phyloP scores from a whole-genome alignment of 2,888 invertebrate genomes.

The Muschampia plurimacula region DNA sequence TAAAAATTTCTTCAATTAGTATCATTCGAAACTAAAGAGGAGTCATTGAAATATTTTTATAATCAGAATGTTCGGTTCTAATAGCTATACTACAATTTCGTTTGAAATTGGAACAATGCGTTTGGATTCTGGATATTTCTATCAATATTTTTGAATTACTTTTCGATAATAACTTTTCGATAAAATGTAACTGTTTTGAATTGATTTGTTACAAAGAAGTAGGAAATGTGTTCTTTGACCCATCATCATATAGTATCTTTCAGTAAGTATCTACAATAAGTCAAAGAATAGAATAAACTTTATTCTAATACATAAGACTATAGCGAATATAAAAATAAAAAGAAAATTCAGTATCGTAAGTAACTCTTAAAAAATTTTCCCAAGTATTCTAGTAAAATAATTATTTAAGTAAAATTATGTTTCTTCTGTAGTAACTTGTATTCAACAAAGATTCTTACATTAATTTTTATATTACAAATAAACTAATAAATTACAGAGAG shows the following conservation, averaged over 20 bases:
- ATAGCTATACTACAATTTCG: constrained; percentile 7
- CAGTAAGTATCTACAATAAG: too few relatives aligned
- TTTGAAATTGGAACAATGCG: constrained; percentile 42
- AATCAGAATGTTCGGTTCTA: constrained; percentile 50
- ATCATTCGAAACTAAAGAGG: constrained; percentile 70
- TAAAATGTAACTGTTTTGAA: not conserved
- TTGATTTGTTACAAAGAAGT: not conserved
- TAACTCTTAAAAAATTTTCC: too few relatives aligned
- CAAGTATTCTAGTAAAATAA: too few relatives aligned
- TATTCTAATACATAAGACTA: too few relatives aligned
- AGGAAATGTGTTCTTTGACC: not conserved
- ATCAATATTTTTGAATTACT: not conserved
- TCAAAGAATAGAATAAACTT: too few relatives aligned
- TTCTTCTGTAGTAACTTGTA: too few relatives aligned
- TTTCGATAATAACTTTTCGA: not conserved
- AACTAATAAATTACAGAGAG: not conserved
- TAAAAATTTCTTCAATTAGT: constrained; percentile 79
- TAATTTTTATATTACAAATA: not conserved
- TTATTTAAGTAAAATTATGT: too few relatives aligned
- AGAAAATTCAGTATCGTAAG: too few relatives aligned
- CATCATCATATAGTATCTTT: too few relatives aligned
- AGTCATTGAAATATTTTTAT: constrained; percentile 64
- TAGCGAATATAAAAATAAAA: too few relatives aligned
- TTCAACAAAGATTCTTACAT: not conserved
- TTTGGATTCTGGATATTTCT: constrained; percentile 15